These are phyloP conservation scores for Cephalopterus ornatus DNA, from an alignment of 2,113 vertebrate genomes.

Conservation along the genomic window DNA sequence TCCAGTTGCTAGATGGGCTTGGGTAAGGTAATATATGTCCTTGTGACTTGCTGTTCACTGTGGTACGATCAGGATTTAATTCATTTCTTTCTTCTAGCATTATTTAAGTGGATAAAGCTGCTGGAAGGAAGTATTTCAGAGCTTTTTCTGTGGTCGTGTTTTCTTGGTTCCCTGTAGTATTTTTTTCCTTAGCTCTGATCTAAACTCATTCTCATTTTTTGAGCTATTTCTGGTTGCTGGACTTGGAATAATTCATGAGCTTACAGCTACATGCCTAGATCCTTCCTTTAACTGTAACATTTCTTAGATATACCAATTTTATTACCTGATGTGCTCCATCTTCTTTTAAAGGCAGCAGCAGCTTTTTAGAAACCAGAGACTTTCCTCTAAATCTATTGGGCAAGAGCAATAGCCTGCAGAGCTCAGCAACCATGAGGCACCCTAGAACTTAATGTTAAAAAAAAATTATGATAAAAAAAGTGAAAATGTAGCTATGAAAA, in stretches of 20 bases:
- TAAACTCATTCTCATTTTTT: neutral
- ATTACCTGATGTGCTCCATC: neutral
- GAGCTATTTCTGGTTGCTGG: slow-evolving; percentile 36
- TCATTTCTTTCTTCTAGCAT: neutral
- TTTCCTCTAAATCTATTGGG: neutral
- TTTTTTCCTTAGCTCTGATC: neutral
- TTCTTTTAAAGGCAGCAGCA: neutral
- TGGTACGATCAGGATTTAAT: neutral
- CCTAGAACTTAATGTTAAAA: neutral
- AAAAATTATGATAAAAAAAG: neutral
- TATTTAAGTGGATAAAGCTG: neutral
- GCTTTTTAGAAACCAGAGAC: neutral
- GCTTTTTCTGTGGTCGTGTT: neutral
- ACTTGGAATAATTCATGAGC: slow-evolving; percentile 50
- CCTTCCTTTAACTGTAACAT: neutral
- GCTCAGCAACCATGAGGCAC: neutral
- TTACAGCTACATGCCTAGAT: neutral
- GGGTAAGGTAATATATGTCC: neutral
- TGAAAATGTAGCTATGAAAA: neutral
- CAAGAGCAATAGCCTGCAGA: neutral
- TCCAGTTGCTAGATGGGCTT: neutral
- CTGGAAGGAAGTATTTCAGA: neutral
- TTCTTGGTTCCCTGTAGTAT: neutral
- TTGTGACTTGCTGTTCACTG: neutral
- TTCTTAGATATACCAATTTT: neutral